phyloP scores from a whole-genome alignment of 2,888 invertebrate genomes.

The Drosophila borborema region DNA sequence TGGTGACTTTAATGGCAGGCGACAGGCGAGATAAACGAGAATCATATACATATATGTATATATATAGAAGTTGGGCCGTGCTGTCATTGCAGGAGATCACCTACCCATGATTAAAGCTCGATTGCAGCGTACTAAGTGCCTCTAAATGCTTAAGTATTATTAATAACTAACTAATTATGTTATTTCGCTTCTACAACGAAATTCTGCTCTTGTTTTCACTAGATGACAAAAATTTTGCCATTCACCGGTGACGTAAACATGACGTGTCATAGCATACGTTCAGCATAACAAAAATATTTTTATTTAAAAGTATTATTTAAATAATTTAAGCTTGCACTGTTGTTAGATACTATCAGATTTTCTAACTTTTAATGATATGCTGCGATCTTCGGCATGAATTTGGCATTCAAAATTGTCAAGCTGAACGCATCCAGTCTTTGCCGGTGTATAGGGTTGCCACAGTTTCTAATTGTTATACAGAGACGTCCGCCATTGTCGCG shows the following conservation, averaged over 20 bases:
- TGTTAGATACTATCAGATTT: background rate
- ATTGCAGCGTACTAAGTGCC: constrained; percentile 61
- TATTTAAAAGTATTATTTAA: background rate
- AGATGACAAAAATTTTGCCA: constrained; percentile 70
- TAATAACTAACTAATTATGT: constrained; percentile 63
- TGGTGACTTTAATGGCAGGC: constrained; percentile 55
- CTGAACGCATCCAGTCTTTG: constrained; percentile 51
- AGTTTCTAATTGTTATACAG: constrained; percentile 59
- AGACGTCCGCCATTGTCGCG: constrained; percentile 84
- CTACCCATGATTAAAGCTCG: constrained; percentile 66
- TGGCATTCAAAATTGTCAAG: background rate
- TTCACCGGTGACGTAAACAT: constrained; percentile 64
- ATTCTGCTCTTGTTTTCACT: constrained; percentile 74
- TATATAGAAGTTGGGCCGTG: background rate
- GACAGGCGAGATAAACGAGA: constrained; percentile 27
- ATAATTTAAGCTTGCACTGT: background rate
- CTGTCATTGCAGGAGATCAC: constrained; percentile 15
- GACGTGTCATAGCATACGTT: constrained; percentile 72
- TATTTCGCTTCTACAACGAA: constrained; percentile 51
- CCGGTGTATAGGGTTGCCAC: constrained; percentile 68
- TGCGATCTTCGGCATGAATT: background rate
- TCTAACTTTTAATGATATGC: background rate
- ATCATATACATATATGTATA: background rate
- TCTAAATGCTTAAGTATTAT: constrained; percentile 70
- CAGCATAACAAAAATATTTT: constrained; percentile 43